These are phyloP conservation scores for Microtus ochrogaster DNA, from an alignment of 2,113 vertebrate genomes.

Conservation along the genomic window DNA sequence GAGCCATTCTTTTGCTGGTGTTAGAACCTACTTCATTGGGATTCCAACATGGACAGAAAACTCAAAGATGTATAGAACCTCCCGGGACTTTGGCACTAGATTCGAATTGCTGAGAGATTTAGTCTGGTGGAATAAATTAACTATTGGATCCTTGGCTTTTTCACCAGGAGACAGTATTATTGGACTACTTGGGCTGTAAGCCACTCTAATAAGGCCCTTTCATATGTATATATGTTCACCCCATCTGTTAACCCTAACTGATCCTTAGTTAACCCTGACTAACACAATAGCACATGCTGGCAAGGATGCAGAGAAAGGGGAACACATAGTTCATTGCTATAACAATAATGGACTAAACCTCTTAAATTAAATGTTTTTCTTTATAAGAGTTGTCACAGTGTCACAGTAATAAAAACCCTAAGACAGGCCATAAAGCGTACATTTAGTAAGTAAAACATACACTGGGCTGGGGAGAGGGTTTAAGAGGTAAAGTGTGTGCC, in stretches of 20 bases:
- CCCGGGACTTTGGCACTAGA: neutral
- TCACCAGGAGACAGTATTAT: neutral
- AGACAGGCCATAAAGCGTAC: neutral
- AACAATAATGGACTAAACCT: neutral
- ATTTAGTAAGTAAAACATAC: neutral
- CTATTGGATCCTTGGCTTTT: neutral
- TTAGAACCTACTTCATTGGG: neutral
- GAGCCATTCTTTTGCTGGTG: neutral
- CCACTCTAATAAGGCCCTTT: neutral
- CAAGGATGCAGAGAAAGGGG: neutral
- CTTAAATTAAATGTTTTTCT: neutral
- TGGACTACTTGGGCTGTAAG: neutral
- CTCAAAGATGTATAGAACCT: neutral
- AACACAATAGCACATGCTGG: neutral
- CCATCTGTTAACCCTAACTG: neutral
- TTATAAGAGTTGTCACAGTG: neutral
- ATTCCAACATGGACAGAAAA: neutral
- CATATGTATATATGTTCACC: neutral
- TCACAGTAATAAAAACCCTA: neutral
- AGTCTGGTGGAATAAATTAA: neutral
- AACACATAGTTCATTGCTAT: neutral
- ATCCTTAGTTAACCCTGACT: neutral
- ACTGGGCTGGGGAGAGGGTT: too few relatives aligned
- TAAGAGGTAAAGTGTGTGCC: neutral
- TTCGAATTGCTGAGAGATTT: neutral